Evolutionary conservation across 1,140 invertebrate species (phyloP), one percentile per base, ranked within the genome.

Genomic region (Eriosoma lanigerum): DNA sequence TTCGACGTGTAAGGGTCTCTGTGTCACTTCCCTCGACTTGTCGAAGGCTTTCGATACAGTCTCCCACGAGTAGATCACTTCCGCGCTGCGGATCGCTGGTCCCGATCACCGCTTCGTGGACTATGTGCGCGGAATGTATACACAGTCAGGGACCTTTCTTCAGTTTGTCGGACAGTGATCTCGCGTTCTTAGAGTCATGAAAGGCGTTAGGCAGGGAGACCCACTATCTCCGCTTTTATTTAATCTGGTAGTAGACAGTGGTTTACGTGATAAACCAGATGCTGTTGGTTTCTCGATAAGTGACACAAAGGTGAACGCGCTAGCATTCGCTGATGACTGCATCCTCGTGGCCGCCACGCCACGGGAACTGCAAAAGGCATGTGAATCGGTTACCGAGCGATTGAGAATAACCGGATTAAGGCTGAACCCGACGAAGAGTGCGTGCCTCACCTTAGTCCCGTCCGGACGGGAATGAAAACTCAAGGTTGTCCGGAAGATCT

Each of bases 181-280:
- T 10, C 48, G 72, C 46, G 72, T 44, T 12, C 26, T 5, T 73
- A 83, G 24, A 0, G 75, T 9, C 58, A 83, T 62, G 44, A 12
- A 83, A 1, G 85, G 85, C 19, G 85, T 85, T 0, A 83, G 83
- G 46, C 86, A 86, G 81, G 84, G 86, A 1, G 85, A 85, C 68
- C 85, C 84, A 0, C 68, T 87, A 6, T 82, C 82, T 1, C 83
- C 82, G 1, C 13, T 85, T 19, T 81, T 86, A 8, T 86, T 86
- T 50, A 85, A 86, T 48, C 56, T 85, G 62, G 82, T 83, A 4
- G 81, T 86, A 60, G 84, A 86, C 29, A 13, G 0, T 0, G 50
- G 72, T 56, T 26, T 75, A 21, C 26, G 17, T 8, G 50, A 5
- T 0, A 48, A 50, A 26, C 46, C 70, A 26, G 15, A 50, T 8